These are phyloP conservation scores for Agonopterix arenella DNA, from an alignment of 2,888 invertebrate species.

Conservation along the genomic window DNA sequence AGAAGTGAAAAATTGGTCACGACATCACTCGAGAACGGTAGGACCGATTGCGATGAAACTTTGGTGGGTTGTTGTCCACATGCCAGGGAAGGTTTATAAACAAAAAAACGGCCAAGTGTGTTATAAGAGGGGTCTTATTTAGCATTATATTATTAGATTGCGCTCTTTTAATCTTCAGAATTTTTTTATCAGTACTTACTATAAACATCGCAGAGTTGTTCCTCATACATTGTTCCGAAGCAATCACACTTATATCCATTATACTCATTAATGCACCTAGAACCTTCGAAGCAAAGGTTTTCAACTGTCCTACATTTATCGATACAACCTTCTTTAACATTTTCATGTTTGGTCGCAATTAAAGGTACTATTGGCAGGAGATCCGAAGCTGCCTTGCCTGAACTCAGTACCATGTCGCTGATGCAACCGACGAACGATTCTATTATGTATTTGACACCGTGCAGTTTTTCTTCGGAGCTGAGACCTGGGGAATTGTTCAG, in stretches of 20 bases:
- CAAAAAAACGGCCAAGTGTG: too few relatives aligned
- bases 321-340: slow-evolving; percentile 92
- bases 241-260: slow-evolving; percentile 94
- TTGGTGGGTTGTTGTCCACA: too few relatives aligned
- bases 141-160: too few relatives aligned
- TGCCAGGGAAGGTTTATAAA: too few relatives aligned
- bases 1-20: too few relatives aligned
- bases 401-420: slow-evolving; percentile 89
- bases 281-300: slow-evolving; percentile 92
- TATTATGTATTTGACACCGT: slow-evolving; percentile 94
- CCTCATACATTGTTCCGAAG: slow-evolving; percentile 94
- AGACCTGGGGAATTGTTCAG: slow-evolving; percentile 72
- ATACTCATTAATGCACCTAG: slow-evolving; percentile 94
- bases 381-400: slow-evolving; percentile 90
- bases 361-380: slow-evolving; percentile 87
- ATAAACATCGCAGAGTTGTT: slow-evolving; percentile 93
- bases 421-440: slow-evolving; percentile 96
- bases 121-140: too few relatives aligned
- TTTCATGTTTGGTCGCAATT: slow-evolving; percentile 92
- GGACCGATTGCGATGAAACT: too few relatives aligned
- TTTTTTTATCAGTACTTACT: slow-evolving; percentile 77
- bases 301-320: slow-evolving; percentile 88
- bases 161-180: neutral
- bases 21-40: too few relatives aligned
- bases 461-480: slow-evolving; percentile 91